Evolutionary conservation across 2,888 invertebrate species (phyloP), one percentile per base, ranked within the genome.

Genomic region (Syritta pipiens): DNA sequence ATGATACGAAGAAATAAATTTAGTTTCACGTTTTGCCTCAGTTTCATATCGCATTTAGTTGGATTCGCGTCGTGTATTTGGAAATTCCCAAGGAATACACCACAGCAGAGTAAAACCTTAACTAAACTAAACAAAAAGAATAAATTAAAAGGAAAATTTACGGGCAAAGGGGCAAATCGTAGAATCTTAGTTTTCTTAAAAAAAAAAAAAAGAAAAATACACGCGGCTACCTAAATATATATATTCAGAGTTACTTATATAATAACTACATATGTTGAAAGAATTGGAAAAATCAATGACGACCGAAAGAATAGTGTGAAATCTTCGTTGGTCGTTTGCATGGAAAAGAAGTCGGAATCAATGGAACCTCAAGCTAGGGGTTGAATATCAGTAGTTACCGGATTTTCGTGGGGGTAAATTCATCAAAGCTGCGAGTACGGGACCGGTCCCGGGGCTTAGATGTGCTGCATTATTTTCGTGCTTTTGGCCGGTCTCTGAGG

Each of bases 41-140:
- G 86, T 86, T 88, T 87, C 85, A 85, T 85, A 87, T 87, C 88
- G 88, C 87, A 87, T 88, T 88, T 86, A 86, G 87, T 86, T 85
- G 86, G 85, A 87, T 88, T 86, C 87, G 86, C 88, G 86, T 83
- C 83, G 83, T 81, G 65, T 67, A 72, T 77, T 65, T 53, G 48
- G 40, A 67, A 53, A 60, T 49, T 53, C 59, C 65, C 65, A 72
- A 72, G 65, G 77, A 72, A 72, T 72, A 65, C 46, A 60, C 30
- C 72, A 53, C 60, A 72, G 35, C 40, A 55, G 32, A 67, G 67
- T 77, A 81, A 72, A 67, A 67, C 63, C 42, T 63, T 30, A 14
- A 57, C 32, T 40, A 22, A 40, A 53, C 24, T 46, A 59, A 35
- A 30, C 14, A 10, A 57, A 24, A 37, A 22, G n/a, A n/a, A n/a